Evolutionary conservation across 2,113 vertebrate genomes (phyloP), one percentile per base, ranked within the genome.

Genomic region (Semnopithecus entellus): DNA sequence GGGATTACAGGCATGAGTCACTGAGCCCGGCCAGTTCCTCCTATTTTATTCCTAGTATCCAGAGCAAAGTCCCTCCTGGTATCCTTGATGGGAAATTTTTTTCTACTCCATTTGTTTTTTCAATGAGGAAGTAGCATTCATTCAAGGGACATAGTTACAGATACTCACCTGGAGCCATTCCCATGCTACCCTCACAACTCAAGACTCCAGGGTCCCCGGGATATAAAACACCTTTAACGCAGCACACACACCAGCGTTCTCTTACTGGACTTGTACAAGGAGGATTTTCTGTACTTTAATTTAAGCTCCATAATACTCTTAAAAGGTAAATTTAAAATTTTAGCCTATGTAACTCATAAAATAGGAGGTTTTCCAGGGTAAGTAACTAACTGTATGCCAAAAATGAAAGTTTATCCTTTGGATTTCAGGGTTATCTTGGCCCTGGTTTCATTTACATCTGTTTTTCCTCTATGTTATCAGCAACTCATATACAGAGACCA

Each of bases 401-500:
- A 0, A 48, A 20, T 0, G 0, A 9, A 23, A 16, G 10, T 5
- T 27, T 38, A 8, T n/a, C 8, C 13, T 66, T 9, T 1, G 27
- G 1, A 3, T 23, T 22, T 30, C 50, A 40, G 38, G 3, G 13
- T 4, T 4, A 0, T 5, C 43, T 40, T 22, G 4, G 18, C 12
- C 27, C 0, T 2, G 18, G 8, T 30, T 17, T 22, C 9, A 1
- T 5, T 32, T 7, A 1, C 0, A 0, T 6, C 70, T 25, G 3
- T 52, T 1, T 17, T 0, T 5, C 1, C 50, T 30, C 4, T 2
- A 0, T 32, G 5, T 6, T 0, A 1, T 48, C 4, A 35, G 38
- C 20, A 16, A 4, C 16, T 35, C 13, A 11, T 0, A 20, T 1
- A 5, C 1, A 4, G 5, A 11, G 35, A 6, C 59, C 0, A 0